Conservation (phyloP, 2,888 invertebrate genomes). For the Andrena camellia region DNA sequence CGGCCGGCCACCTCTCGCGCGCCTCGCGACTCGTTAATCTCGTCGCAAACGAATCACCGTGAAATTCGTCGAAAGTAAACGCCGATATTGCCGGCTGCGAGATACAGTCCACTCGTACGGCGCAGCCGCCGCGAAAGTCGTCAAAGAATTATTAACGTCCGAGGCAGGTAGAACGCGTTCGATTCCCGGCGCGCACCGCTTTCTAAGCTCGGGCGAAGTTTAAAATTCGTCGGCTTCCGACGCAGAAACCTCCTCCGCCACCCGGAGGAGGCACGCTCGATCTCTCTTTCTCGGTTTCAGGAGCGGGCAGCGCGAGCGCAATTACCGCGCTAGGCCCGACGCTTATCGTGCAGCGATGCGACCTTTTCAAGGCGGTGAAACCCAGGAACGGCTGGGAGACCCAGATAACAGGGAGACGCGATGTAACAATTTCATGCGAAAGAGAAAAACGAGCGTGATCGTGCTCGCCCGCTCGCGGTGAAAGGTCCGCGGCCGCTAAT, state of each 20-base stretch:
- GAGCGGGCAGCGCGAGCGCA: slow-evolving; percentile 16
- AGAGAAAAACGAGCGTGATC: slow-evolving; percentile 46
- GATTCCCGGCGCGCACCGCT: slow-evolving; percentile 27
- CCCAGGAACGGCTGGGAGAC: slow-evolving; percentile 37
- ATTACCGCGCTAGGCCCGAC: slow-evolving; percentile 25
- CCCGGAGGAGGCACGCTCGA: slow-evolving; percentile 1
- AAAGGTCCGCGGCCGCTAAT: slow-evolving; percentile 55
- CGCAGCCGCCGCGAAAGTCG: slow-evolving; percentile 44
- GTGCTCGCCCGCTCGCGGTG: slow-evolving; percentile 42
- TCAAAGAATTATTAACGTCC: slow-evolving; percentile 52
- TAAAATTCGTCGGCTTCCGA: slow-evolving; percentile 32
- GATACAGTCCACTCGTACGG: background rate
- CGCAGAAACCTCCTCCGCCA: slow-evolving; percentile 7
- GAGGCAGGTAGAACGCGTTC: slow-evolving; percentile 41
- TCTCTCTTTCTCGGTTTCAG: background rate
- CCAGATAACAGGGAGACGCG: slow-evolving; percentile 53
- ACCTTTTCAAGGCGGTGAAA: slow-evolving; percentile 63
- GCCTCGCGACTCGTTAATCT: slow-evolving; percentile 16
- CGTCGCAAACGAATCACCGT: slow-evolving; percentile 35
- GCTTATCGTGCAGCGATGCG: slow-evolving; percentile 60
- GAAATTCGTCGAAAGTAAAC: slow-evolving; percentile 45
- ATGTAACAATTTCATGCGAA: slow-evolving; percentile 61
- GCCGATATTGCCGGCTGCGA: slow-evolving; percentile 2
- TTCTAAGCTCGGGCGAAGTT: slow-evolving; percentile 42
- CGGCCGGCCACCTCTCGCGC: background rate